Evolutionary conservation across 1,140 invertebrate species (phyloP).

Genomic region (Achroia grisella): DNA sequence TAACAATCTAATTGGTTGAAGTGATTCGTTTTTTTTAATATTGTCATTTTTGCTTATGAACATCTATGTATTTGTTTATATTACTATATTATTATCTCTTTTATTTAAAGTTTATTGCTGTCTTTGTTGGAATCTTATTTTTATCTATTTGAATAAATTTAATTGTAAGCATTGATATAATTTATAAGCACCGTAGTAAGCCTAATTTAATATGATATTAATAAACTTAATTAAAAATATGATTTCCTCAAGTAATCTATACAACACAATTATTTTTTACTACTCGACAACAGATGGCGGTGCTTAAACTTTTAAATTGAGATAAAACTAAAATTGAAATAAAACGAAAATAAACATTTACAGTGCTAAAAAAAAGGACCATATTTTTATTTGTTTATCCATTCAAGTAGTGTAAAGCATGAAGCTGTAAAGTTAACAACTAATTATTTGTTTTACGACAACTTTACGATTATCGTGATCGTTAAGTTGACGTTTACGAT

Average conservation of each 20-base stretch:
- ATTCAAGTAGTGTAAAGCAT: neutral
- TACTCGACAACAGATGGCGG: constrained; percentile 44
- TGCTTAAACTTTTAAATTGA: constrained; percentile 2
- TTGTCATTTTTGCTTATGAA: too few species aligned
- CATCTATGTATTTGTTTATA: too few species aligned
- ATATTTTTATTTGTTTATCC: neutral
- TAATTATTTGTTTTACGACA: constrained; percentile 70
- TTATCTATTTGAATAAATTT: too few species aligned
- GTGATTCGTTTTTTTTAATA: too few species aligned
- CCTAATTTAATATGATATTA: too few species aligned
- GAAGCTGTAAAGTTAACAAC: constrained; percentile 12
- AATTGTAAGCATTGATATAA: too few species aligned
- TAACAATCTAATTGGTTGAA: neutral
- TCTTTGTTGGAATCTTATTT: too few species aligned
- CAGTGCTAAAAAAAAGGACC: neutral
- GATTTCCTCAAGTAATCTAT: too few species aligned
- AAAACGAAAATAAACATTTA: neutral
- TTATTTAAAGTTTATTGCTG: too few species aligned
- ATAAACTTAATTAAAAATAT: too few species aligned
- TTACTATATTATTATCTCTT: too few species aligned
- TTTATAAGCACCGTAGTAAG: too few species aligned
- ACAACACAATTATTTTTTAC: constrained; percentile 12
- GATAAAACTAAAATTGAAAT: neutral
- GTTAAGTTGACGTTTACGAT: constrained; percentile 65
- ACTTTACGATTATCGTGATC: constrained; percentile 58